A percentile compares a stretch with the other conserved stretches of the same genome.
phyloP scores from a whole-genome alignment of 2,888 invertebrate species.

The Cybosia mesomella region DNA sequence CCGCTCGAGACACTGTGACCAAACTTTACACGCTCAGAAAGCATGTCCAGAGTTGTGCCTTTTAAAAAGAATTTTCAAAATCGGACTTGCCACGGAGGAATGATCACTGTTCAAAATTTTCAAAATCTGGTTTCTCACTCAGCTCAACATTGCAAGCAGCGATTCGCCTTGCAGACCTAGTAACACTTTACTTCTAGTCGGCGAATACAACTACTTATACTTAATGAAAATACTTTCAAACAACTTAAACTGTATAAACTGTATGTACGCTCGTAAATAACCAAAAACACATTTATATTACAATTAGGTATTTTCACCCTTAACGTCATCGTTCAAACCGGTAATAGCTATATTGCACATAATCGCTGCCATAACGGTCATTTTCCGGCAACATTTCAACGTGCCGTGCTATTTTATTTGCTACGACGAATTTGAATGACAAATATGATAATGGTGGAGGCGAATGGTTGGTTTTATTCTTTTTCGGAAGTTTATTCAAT shows the following conservation, averaged over 20 bases:
- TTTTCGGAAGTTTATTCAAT: neutral
- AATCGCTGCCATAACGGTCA: constrained; percentile 31
- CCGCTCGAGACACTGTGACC: no score
- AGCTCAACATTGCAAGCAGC: no score
- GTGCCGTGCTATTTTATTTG: constrained; percentile 35
- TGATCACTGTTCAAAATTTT: no score
- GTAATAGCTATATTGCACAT: constrained; percentile 29
- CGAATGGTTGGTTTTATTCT: constrained; percentile 29
- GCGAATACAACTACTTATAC: neutral
- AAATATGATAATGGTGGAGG: constrained; percentile 44
- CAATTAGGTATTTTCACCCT: constrained; percentile 27
- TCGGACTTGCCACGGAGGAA: no score
- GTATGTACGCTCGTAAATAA: constrained; percentile 11
- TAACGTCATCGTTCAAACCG: constrained; percentile 25
- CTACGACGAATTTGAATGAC: constrained; percentile 37
- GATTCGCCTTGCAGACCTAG: no score
- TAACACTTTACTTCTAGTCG: no score
- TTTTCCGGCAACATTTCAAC: constrained; percentile 33
- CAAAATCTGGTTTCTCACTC: no score
- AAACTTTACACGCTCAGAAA: no score
- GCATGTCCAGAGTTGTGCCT: no score
- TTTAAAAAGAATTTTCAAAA: no score
- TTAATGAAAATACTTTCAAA: neutral
- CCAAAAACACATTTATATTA: constrained; percentile 10
- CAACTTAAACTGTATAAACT: neutral